Percentiles rank a stretch among this genome's conserved stretches.
Conservation (phyloP, 1,140 invertebrate genomes). For the Neodiprion pinetum region DNA sequence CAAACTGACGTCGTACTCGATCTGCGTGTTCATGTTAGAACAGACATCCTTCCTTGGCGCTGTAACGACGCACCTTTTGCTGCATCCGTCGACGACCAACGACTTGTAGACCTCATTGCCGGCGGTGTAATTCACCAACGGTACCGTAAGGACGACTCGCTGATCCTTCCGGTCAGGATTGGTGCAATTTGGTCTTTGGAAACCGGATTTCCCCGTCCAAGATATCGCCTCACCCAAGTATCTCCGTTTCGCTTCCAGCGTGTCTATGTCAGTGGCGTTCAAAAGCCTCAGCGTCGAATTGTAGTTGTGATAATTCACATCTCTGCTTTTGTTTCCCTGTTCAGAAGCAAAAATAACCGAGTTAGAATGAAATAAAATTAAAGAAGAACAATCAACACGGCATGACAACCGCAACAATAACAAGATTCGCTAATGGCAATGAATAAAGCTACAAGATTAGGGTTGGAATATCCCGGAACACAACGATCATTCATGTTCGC, state of each 20-base stretch:
- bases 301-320: slow-evolving; percentile 32
- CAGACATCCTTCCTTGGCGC: slow-evolving; percentile 67
- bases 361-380: background rate
- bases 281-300: slow-evolving; percentile 36
- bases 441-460: no score
- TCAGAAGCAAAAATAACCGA: background rate
- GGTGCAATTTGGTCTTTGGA: slow-evolving; percentile 33
- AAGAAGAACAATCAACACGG: background rate
- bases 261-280: slow-evolving; percentile 35
- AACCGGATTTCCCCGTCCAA: slow-evolving; percentile 27
- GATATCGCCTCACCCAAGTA: slow-evolving; percentile 37
- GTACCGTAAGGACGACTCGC: slow-evolving; percentile 46
- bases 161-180: slow-evolving; percentile 30
- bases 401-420: background rate
- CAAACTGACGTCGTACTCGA: slow-evolving; percentile 69
- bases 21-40: slow-evolving; percentile 64
- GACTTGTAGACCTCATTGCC: slow-evolving; percentile 35
- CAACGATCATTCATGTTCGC: no score
- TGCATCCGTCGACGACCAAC: slow-evolving; percentile 46
- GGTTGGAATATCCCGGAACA: no score
- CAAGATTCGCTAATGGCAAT: no score
- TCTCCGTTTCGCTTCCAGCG: slow-evolving; percentile 28
- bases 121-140: slow-evolving; percentile 43
- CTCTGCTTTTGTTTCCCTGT: background rate
- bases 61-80: slow-evolving; percentile 64